Base-by-base conservation (phyloP, 2,888 invertebrate species). In the Rhingia campestris region DNA sequence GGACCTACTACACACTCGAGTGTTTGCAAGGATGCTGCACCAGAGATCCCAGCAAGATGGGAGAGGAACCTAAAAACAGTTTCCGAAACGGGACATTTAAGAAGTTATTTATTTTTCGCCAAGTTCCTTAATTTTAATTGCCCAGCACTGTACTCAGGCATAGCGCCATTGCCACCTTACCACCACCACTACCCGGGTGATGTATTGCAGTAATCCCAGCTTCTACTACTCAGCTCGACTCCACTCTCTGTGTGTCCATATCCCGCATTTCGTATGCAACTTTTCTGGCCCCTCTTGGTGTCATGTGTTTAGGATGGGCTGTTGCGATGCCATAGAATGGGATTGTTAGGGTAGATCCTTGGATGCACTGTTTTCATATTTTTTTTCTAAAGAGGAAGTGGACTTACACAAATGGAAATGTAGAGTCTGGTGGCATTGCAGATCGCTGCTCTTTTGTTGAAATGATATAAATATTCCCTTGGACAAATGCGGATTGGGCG, bases 41-140 rank as follows among this genome's bases (percentile, higher is more conserved):
- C 7, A 51, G 33, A 33, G 64, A 56, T 9, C 6, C 41, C 4
- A 10, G 41, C 9, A 72, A 41, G 39, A 10, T 39, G 59, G 37
- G 51, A 63, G 33, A 53, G 56, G 51, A 59, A 64, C 63, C 51
- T 70, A 69, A 81, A 75, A 81, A 74, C 77, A 49, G 37, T 79
- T 69, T 82, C 43, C 79, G 79, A 75, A 84, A 75, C 61, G 75
- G 84, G 81, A 81, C 81, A 85, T 85, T 85, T 76, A 76, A 81
- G 76, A 63, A 81, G 85, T 81, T 76, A 81, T 85, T 85, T 81
- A 75, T 80, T 84, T 75, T 67, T 76, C 56, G 53, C 39, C 72
- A 80, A 81, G 75, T 85, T 85, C 67, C 81, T 76, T 85, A 76
- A 85, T 85, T 85, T 85, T 81, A 85, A 85, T 85, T 85, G 85